Conservation (phyloP, 2,797 vertebrate species). For the Hydrolagus colliei region DNA sequence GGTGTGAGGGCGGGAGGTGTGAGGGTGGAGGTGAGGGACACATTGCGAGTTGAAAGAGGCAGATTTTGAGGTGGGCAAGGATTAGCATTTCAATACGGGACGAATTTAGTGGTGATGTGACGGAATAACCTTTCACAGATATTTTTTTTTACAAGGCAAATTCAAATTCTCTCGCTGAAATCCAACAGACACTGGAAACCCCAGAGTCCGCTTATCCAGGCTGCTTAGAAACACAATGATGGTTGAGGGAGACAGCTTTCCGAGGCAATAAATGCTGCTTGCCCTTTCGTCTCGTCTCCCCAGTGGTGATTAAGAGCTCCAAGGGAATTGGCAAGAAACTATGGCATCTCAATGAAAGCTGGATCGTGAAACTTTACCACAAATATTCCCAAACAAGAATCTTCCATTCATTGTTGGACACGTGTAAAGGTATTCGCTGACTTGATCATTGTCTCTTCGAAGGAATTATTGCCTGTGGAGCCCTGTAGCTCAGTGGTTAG, state of each 20-base stretch:
- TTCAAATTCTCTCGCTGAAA: not conserved
- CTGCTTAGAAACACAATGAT: not conserved
- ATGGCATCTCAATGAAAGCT: not conserved
- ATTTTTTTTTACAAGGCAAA: not conserved
- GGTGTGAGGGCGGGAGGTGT: no score
- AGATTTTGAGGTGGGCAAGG: no score
- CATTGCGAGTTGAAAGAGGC: no score
- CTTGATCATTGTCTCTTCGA: no score
- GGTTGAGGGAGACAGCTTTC: not conserved
- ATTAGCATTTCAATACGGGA: no score
- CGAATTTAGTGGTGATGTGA: not conserved
- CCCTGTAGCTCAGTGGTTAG: no score
- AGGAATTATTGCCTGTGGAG: no score
- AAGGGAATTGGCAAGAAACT: conserved; percentile 23
- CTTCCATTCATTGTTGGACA: conserved; percentile 2
- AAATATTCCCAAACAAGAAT: not conserved
- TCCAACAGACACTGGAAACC: not conserved
- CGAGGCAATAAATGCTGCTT: not conserved
- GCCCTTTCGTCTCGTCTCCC: not conserved
- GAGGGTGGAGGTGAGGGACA: no score
- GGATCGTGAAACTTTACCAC: not conserved
- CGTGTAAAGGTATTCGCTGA: no score
- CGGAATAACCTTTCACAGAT: not conserved
- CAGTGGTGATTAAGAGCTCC: not conserved
- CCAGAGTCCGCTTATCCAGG: not conserved